phyloP scores from a whole-genome alignment of 2,888 invertebrate genomes.

The Matsumyia berberina region DNA sequence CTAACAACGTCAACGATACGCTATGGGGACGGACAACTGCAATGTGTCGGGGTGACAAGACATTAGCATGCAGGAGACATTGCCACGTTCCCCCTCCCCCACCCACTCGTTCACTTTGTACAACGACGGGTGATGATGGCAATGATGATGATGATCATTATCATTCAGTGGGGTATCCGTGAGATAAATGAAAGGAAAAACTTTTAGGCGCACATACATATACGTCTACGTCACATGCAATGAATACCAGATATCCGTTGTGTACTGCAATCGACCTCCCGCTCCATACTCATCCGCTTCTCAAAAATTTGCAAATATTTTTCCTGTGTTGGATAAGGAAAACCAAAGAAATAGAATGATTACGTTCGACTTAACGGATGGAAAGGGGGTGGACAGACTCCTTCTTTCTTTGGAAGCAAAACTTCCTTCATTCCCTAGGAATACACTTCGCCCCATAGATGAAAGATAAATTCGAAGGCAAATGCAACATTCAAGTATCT shows the following conservation, averaged over 20 bases:
- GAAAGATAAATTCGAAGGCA: conserved; percentile 59
- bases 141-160: conserved; percentile 50
- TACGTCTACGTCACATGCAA: conserved; percentile 41
- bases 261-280: conserved; percentile 31
- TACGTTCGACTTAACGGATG: neutral
- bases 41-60: conserved; percentile 46
- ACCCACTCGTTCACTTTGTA: conserved; percentile 34
- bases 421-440: conserved; percentile 8
- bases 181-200: conserved; percentile 69
- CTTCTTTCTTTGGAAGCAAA: neutral
- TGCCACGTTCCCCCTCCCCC: conserved; percentile 3
- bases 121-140: conserved; percentile 15
- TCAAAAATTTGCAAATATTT: conserved; percentile 36
- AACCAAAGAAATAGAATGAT: conserved; percentile 19
- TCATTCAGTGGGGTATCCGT: conserved; percentile 65
- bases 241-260: conserved; percentile 59
- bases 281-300: neutral
- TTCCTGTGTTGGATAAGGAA: conserved; percentile 16
- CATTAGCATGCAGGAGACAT: conserved; percentile 73
- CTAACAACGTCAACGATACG: conserved; percentile 28
- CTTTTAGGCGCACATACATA: conserved; percentile 46
- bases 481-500: conserved; percentile 61
- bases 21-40: conserved; percentile 40
- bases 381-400: conserved; percentile 1
- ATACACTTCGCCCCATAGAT: conserved; percentile 48